Percentiles rank a stretch among this genome's conserved stretches.
Conservation (phyloP, 2,113 vertebrate genomes). For the Sinocyclocheilus maitianheensis region DNA sequence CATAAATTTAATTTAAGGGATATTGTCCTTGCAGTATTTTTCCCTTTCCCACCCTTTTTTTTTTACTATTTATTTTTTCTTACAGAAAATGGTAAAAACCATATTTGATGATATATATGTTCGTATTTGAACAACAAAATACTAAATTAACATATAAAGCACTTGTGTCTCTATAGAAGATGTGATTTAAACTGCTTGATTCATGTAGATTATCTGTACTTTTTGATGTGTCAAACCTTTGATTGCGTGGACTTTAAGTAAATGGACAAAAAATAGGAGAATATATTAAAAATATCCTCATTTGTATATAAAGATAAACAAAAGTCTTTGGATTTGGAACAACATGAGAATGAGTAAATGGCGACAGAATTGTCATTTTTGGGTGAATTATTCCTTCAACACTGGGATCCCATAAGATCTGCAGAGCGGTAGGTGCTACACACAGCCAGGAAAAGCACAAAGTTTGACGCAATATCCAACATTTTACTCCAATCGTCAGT, state of each 20-base stretch:
- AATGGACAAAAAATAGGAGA: background rate
- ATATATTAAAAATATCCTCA: background rate
- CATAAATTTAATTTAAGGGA: no score
- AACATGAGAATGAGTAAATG: background rate
- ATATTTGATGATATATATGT: no score
- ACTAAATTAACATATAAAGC: background rate
- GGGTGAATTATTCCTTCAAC: background rate
- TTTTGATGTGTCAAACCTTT: background rate
- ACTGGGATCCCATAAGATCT: background rate
- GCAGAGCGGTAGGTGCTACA: background rate
- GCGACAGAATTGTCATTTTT: background rate
- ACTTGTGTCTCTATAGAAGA: background rate
- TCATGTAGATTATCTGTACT: background rate
- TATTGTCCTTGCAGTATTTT: no score
- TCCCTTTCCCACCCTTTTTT: no score
- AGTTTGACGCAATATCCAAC: background rate
- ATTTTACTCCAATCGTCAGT: background rate
- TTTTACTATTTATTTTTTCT: no score
- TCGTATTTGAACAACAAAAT: no score
- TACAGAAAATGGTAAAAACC: no score
- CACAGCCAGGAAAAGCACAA: background rate
- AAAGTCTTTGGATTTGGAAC: background rate
- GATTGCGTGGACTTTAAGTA: background rate
- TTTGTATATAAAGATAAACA: background rate
- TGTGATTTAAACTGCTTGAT: background rate